Evolutionary conservation across 2,113 vertebrate species (phyloP).

Genomic region (Coturnix japonica): DNA sequence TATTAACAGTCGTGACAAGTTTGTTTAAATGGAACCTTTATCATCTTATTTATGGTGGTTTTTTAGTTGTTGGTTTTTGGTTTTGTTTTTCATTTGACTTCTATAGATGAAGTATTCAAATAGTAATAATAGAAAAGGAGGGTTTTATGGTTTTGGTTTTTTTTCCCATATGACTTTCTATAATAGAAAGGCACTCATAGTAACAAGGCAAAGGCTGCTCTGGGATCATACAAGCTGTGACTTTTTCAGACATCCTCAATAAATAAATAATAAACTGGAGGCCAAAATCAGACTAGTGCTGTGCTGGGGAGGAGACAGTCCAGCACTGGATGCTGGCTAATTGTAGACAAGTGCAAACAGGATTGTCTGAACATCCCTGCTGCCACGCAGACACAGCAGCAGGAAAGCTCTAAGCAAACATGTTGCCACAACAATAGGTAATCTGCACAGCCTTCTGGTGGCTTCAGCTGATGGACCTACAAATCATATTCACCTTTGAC

Average conservation of each 20-base stretch:
- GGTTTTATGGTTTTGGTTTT: background rate
- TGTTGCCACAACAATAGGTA: constrained; percentile 20
- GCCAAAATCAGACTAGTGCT: background rate
- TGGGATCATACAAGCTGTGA: background rate
- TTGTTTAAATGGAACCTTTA: background rate
- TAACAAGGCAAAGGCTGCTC: background rate
- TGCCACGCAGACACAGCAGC: background rate
- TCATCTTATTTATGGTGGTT: background rate
- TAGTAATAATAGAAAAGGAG: background rate
- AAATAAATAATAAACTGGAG: background rate
- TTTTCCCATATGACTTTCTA: background rate
- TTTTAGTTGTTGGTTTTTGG: background rate
- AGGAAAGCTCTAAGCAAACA: constrained; percentile 19
- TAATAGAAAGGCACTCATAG: background rate
- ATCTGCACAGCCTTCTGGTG: background rate
- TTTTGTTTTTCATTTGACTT: background rate
- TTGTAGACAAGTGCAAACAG: background rate
- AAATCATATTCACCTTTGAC: constrained; percentile 60
- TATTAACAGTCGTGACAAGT: background rate
- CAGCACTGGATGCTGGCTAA: background rate
- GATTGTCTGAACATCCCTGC: background rate
- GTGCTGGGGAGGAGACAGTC: background rate
- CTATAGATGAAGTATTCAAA: background rate
- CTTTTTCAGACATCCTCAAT: background rate
- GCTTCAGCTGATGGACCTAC: constrained; percentile 33